Percentiles rank a stretch among this genome's conserved stretches.
Evolutionary conservation across 2,113 vertebrate genomes (phyloP).

Genomic region (Mus pahari): DNA sequence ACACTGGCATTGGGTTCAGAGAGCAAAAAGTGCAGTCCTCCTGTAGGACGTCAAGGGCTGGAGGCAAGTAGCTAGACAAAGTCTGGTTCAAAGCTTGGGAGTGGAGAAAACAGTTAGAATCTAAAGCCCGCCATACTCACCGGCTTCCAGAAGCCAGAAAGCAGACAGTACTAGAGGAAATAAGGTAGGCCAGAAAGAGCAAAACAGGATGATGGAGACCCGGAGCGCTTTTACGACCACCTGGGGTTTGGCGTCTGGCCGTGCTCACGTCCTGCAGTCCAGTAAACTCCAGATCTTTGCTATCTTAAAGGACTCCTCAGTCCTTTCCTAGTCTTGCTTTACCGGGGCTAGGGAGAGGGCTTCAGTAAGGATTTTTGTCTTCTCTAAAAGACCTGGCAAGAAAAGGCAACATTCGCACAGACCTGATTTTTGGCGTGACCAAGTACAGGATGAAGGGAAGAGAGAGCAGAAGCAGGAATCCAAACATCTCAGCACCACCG

Average conservation of each 20-base stretch:
- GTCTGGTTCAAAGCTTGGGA: background rate
- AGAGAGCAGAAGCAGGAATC: conserved; percentile 83
- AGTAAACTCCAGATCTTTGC: background rate
- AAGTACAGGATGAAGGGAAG: conserved; percentile 86
- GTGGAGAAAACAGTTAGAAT: background rate
- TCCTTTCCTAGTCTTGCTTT: background rate
- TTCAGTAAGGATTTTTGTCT: background rate
- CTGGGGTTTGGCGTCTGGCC: no score
- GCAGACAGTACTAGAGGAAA: background rate
- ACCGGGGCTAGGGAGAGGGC: background rate
- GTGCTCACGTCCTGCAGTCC: background rate
- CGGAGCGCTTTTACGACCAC: background rate
- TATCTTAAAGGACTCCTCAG: background rate
- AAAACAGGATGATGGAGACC: background rate
- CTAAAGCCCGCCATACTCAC: background rate
- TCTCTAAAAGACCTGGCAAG: background rate
- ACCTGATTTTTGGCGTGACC: conserved; percentile 91
- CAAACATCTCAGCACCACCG: conserved; percentile 62
- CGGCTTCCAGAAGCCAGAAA: background rate
- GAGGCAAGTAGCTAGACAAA: background rate
- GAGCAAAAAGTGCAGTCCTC: background rate
- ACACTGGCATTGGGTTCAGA: background rate
- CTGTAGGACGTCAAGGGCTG: background rate
- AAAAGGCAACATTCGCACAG: conserved; percentile 69
- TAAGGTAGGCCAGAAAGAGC: background rate